These are phyloP conservation scores for Pristiophorus japonicus DNA, from an alignment of 2,113 vertebrate species.

Conservation along the genomic window DNA sequence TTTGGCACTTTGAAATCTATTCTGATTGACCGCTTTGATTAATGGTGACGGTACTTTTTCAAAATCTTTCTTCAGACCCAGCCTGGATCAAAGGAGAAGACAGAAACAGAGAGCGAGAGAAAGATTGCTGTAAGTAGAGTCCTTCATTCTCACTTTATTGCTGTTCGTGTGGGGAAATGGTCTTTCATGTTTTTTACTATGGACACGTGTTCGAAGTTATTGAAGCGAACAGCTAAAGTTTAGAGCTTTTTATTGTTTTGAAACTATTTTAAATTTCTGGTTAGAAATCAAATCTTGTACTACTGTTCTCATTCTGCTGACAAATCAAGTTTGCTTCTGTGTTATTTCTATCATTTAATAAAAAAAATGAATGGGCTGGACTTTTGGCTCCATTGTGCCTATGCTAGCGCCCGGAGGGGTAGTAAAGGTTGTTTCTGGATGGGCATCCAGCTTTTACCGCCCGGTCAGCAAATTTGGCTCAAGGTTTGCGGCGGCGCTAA, in stretches of 20 bases:
- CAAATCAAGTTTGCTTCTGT: neutral
- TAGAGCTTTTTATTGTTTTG: neutral
- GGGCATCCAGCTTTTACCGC: no score
- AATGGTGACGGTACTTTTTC: neutral
- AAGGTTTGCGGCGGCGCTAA: no score
- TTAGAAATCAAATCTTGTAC: no score
- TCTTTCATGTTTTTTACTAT: neutral
- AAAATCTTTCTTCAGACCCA: neutral
- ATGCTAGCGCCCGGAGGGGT: no score
- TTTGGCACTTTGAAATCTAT: neutral
- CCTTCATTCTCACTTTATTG: neutral
- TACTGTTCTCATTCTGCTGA: neutral
- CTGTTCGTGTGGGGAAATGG: neutral
- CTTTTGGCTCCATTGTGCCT: no score
- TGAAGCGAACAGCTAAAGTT: neutral
- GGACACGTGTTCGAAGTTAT: neutral
- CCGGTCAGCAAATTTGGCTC: no score
- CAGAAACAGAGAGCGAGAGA: neutral
- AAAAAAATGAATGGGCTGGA: no score
- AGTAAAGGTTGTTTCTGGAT: no score
- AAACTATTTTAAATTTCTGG: neutral
- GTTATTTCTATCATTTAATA: neutral
- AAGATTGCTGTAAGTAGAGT: neutral
- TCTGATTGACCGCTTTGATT: neutral
- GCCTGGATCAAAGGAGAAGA: neutral